Evolutionary conservation across 2,888 invertebrate genomes (phyloP).

Genomic region (Standfussiana lucernea): DNA sequence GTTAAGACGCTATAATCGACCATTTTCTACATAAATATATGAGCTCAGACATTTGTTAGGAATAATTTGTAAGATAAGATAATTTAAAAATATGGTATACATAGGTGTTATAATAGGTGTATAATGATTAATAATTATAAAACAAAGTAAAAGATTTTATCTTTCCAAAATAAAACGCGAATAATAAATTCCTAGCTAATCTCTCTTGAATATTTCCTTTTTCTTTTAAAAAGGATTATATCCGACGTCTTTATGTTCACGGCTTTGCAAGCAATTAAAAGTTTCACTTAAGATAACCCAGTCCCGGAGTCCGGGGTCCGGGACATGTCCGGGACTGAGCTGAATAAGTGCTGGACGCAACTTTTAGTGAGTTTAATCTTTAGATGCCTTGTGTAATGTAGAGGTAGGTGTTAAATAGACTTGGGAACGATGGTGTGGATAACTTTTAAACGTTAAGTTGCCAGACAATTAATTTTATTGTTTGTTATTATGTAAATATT

Average conservation of each 20-base stretch:
- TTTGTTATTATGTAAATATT: neutral
- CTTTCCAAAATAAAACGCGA: slow-evolving; percentile 23
- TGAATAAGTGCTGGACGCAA: slow-evolving; percentile 19
- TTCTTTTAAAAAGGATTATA: slow-evolving; percentile 53
- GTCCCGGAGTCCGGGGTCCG: slow-evolving; percentile 25
- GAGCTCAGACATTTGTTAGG: neutral
- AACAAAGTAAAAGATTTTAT: slow-evolving; percentile 8
- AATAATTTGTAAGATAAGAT: neutral
- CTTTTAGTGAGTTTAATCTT: slow-evolving; percentile 48
- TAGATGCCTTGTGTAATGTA: slow-evolving; percentile 22
- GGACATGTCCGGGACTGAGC: slow-evolving; percentile 21
- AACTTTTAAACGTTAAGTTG: neutral
- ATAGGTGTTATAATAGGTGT: too few relatives aligned
- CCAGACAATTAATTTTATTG: neutral
- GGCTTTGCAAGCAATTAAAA: slow-evolving; percentile 64
- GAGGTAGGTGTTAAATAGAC: slow-evolving; percentile 8
- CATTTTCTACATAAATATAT: neutral
- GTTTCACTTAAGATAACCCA: slow-evolving; percentile 60
- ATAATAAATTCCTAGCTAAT: slow-evolving; percentile 49
- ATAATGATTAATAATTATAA: neutral
- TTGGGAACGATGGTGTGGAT: slow-evolving; percentile 9
- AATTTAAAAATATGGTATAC: too few relatives aligned
- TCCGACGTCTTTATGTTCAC: slow-evolving; percentile 53
- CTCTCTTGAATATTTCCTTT: slow-evolving; percentile 39
- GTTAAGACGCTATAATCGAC: neutral